These are phyloP conservation scores for Verasper variegatus DNA, from an alignment of 2,113 vertebrate species.

Conservation along the genomic window DNA sequence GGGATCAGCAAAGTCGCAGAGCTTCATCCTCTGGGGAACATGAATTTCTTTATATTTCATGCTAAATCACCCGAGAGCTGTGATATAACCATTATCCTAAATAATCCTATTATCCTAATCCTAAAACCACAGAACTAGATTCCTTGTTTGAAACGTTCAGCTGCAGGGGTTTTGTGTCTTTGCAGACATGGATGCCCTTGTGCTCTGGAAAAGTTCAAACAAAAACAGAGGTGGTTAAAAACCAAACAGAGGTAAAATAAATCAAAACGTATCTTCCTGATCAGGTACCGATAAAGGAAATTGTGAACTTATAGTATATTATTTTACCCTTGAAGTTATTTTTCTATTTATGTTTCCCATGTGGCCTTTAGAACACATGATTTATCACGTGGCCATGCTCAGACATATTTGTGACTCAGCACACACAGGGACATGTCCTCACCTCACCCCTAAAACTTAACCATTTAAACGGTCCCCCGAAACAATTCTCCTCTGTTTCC, in stretches of 20 bases:
- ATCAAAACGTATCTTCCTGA: not conserved
- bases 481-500: not conserved
- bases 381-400: not conserved
- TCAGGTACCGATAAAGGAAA: not conserved
- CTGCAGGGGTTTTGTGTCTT: not conserved
- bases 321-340: not conserved
- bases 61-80: not conserved
- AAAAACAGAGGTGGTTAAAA: not conserved
- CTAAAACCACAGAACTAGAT: not conserved
- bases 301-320: too few species aligned
- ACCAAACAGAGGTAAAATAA: not conserved
- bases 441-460: not conserved
- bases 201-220: too few species aligned
- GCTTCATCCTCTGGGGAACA: too few species aligned
- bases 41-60: too few species aligned
- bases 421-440: not conserved
- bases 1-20: too few species aligned
- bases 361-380: not conserved
- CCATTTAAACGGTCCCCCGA: not conserved
- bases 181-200: not conserved
- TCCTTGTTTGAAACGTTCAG: too few species aligned
- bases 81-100: not conserved
- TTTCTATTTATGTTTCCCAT: not conserved
- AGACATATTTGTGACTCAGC: not conserved
- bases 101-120: not conserved